Evolutionary conservation across 1,140 invertebrate species (phyloP), one percentile per base, ranked within the genome.

Genomic region (Nilaparvata lugens): DNA sequence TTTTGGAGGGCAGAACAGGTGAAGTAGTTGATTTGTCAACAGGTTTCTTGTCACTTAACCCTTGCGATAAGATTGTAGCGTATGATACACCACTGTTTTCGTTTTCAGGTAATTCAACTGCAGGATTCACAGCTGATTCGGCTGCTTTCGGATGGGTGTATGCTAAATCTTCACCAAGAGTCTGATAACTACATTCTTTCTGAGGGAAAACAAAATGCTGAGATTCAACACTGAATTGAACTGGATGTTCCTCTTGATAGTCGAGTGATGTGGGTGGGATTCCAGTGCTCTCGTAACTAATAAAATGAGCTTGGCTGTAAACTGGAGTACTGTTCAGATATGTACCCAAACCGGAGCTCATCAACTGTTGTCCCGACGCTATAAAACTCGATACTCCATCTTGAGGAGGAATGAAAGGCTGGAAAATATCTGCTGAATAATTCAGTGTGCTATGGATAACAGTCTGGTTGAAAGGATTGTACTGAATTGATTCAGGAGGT

Each of bases 51-150:
- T 48, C 16, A 70, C 64, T 74, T 40, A 87, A 76, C 3, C 85
- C 85, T 62, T 86, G 80, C 2, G 84, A 82, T 62, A 88, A 76
- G 67, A 87, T 85, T 73, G 86, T 83, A 16, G 85, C 85, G 71
- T 87, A 88, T 1, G 85, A 87, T 61, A 83, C 77, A 28, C 60
- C 58, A 48, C 16, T 48, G 18, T 21, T 31, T 38, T 58, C 52
- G 51, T 58, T 52, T 43, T 62, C 56, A 40, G 43, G n/a, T 42
- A 7, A 19, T 11, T 18, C 45, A 48, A 48, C 16, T 48, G 16
- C 45, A 23, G 16, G 16, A 11, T 18, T 48, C 21, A 48, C 16
- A 19, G 45, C 21, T 23, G 21, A 48, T 23, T 48, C 16, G 45
- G 5, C 18, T 48, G 16, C 18, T 4, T 48, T 23, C 16, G 16